Base-by-base conservation (phyloP, 2,888 invertebrate genomes). In the Sialis fuliginosa region DNA sequence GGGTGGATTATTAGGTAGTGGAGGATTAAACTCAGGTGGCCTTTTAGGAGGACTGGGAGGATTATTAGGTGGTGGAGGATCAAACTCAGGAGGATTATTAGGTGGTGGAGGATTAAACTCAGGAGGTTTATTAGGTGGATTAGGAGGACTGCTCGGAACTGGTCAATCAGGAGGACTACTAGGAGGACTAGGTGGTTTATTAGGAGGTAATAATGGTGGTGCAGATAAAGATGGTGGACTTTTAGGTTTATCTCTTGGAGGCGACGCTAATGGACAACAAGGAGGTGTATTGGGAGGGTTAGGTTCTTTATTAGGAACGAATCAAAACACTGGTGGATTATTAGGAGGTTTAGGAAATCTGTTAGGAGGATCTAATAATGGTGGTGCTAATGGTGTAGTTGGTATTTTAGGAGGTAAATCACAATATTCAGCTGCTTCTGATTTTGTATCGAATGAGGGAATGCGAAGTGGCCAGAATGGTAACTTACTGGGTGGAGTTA, bases 221-320 rank as follows among this genome's bases (percentile, higher is more conserved):
- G 13, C 32, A 32, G 46, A 32, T 9, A 12, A 6, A 37, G 44
- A 44, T 13, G 44, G 47, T 12, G 49, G 47, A 30, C 39, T 47
- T 33, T 42, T 48, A 12, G 51, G 51, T 31, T 30, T 44, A 33
- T 30, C 39, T 22, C n/a, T 54, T 42, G 30, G 52, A 30, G 52
- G 33, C 39, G 34, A n/a, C 47, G 34, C 35, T 30, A 41, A 33
- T 32, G 51, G 49, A 12, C 44, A 52, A 13, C 51, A 51, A 42
- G 51, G 57, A 12, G 51, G 52, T 8, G 54, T 33, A 33, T 9
- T 6, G 33, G 42, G 43, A n/a, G 41, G 35, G 30, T 35, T 22
- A 7, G 44, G 30, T 41, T 45, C n/a, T n/a, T n/a, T n/a, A n/a
- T n/a, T n/a, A n/a, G n/a, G n/a, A n/a, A n/a, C n/a, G n/a, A n/a